Evolutionary conservation across 2,113 vertebrate species (phyloP).

Genomic region (Sceloporus tristichus): DNA sequence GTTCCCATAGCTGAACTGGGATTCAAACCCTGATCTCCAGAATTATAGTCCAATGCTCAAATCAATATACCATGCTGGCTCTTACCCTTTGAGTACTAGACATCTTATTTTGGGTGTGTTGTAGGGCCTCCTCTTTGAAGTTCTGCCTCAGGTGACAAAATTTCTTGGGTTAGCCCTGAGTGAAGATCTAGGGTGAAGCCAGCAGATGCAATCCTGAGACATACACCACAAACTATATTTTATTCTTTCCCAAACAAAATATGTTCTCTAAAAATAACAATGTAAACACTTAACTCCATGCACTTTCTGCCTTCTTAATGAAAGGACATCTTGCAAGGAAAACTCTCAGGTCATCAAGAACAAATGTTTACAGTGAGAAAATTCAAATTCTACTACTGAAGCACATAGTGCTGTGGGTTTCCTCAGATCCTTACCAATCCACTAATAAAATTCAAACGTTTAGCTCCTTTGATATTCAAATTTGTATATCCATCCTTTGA

Average conservation of each 20-base stretch:
- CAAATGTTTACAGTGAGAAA: not conserved
- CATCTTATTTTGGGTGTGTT: no score
- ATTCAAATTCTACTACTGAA: not conserved
- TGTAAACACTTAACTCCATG: not conserved
- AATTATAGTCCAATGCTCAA: no score
- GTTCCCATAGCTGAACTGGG: no score
- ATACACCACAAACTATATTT: no score
- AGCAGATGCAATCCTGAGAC: not conserved
- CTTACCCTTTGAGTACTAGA: no score
- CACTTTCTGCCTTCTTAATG: not conserved
- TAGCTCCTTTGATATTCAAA: conserved; percentile 19
- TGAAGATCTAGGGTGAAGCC: no score
- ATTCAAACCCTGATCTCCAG: no score
- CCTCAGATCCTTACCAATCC: not conserved
- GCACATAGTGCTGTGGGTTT: not conserved
- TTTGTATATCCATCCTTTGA: conserved; percentile 6
- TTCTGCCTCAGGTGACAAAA: no score
- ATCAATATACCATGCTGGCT: no score
- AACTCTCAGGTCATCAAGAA: not conserved
- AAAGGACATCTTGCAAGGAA: not conserved
- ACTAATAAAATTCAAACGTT: conserved; percentile 1
- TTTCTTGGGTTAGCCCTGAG: no score
- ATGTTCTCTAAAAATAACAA: not conserved
- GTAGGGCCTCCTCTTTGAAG: no score
- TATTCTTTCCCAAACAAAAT: not conserved